Conservation (phyloP, 2,888 invertebrate genomes). For the Calameuta filiformis region DNA sequence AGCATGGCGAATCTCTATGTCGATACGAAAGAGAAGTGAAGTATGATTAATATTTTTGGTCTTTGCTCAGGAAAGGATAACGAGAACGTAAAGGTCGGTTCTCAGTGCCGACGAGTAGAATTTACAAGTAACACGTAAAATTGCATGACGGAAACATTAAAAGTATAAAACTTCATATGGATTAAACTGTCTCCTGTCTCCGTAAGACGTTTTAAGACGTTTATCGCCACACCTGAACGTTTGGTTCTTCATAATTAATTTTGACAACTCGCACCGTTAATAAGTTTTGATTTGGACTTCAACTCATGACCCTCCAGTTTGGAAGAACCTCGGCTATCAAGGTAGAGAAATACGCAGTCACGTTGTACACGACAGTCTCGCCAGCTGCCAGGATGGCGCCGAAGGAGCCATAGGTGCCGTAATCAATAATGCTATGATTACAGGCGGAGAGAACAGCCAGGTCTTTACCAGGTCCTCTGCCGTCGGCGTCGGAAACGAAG, state of each 20-base stretch:
- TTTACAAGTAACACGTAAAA: background rate
- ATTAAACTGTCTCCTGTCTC: background rate
- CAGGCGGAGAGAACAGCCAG: slow-evolving; percentile 63
- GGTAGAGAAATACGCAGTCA: slow-evolving; percentile 59
- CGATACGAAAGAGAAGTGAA: background rate
- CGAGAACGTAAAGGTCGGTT: background rate
- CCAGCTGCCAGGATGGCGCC: slow-evolving; percentile 63
- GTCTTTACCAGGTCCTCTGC: slow-evolving; percentile 60
- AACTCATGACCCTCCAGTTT: slow-evolving; percentile 62
- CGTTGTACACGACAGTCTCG: slow-evolving; percentile 64
- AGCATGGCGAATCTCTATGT: background rate
- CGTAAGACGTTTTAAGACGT: background rate
- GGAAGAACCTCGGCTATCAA: slow-evolving; percentile 59
- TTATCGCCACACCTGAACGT: background rate
- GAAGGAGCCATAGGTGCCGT: slow-evolving; percentile 65
- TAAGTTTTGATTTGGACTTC: background rate
- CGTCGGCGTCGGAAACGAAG: slow-evolving; percentile 57
- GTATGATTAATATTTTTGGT: background rate
- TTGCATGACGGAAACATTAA: background rate
- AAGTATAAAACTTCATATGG: background rate
- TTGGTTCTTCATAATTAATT: background rate
- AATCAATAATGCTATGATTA: slow-evolving; percentile 67
- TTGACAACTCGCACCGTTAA: background rate
- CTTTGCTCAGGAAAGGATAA: slow-evolving; percentile 1
- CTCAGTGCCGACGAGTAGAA: background rate